Conservation (phyloP, 2,113 vertebrate species). For the Fukomys damarensis region DNA sequence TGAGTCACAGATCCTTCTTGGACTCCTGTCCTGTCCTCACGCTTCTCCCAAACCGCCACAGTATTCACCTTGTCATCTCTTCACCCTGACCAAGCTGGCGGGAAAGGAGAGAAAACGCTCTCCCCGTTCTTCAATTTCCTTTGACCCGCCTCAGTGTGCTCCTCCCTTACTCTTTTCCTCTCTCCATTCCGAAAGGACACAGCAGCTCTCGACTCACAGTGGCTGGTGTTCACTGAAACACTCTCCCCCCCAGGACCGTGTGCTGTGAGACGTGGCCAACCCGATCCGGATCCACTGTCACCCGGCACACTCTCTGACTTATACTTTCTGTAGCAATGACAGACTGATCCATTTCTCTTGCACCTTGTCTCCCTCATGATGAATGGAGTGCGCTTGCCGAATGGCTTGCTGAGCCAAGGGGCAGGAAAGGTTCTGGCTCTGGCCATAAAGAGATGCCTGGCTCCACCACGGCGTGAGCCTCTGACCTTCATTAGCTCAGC, state of each 20-base stretch:
- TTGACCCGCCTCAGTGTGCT: neutral
- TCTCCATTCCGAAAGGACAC: neutral
- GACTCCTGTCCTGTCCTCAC: neutral
- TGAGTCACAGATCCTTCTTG: neutral
- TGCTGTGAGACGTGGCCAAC: neutral
- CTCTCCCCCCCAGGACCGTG: fast-evolving
- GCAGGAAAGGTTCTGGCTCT: neutral
- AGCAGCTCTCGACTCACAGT: no score
- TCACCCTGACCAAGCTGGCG: neutral
- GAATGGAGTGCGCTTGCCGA: neutral
- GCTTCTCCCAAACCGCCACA: neutral
- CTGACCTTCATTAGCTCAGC: conserved; percentile 13
- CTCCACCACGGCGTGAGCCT: neutral
- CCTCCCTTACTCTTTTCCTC: neutral
- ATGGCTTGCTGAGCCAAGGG: neutral
- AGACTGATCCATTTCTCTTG: neutral
- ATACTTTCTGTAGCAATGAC: neutral
- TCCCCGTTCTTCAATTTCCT: neutral
- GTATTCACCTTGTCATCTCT: neutral
- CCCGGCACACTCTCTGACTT: neutral
- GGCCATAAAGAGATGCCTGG: neutral
- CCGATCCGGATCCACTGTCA: neutral
- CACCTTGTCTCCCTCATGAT: neutral
- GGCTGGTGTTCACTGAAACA: neutral
- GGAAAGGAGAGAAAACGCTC: neutral